Evolutionary conservation across 2,797 vertebrate species (phyloP).

Genomic region (Fringilla coelebs): DNA sequence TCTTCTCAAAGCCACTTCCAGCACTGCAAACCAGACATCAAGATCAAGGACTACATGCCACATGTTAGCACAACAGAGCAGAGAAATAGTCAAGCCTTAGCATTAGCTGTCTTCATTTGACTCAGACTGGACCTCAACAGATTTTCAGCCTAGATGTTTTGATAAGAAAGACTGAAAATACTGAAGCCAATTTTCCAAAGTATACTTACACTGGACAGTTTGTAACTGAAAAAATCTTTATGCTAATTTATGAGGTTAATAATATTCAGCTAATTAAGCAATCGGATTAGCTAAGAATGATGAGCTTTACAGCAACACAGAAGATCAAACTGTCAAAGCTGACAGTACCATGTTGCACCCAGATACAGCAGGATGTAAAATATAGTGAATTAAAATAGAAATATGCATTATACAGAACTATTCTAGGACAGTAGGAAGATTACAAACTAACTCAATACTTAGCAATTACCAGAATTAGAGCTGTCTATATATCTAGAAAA

Average conservation of each 20-base stretch:
- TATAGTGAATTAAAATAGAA: not conserved
- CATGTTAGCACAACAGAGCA: rapidly evolving
- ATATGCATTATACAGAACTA: not conserved
- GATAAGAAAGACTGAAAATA: not conserved
- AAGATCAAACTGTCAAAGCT: not conserved
- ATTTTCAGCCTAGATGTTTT: not conserved
- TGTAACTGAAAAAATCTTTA: not conserved
- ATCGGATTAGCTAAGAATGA: not conserved
- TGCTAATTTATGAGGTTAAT: not conserved
- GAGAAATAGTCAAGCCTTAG: not conserved
- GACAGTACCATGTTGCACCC: not conserved
- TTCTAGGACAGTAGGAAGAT: not conserved
- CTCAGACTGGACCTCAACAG: not conserved
- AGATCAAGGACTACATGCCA: not conserved
- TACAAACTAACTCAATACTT: not conserved
- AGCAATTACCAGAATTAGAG: not conserved
- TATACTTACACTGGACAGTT: not conserved
- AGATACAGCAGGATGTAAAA: not conserved
- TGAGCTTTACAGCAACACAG: not conserved
- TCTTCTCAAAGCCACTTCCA: not conserved
- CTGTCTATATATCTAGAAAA: not conserved
- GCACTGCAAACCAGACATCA: not conserved
- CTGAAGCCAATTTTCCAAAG: not conserved
- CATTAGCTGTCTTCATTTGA: not conserved
- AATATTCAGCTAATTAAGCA: not conserved